Conservation (phyloP, 1,140 invertebrate species). For the Sminthurinus signatus region DNA sequence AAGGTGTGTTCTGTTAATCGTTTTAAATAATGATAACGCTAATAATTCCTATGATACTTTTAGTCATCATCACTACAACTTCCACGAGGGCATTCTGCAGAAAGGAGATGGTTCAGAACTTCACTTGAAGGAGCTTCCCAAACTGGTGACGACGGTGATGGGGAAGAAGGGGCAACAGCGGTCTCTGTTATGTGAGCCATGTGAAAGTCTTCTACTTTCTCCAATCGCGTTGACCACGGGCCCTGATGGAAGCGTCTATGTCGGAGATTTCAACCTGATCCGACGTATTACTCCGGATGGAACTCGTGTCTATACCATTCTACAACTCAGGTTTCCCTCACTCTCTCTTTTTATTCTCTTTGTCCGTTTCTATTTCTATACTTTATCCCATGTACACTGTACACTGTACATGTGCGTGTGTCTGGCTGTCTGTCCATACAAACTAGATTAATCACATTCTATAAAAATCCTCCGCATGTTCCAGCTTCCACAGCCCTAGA, state of each 20-base stretch:
- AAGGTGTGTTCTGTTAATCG: too few relatives aligned
- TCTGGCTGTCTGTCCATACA: background rate
- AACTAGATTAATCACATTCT: background rate
- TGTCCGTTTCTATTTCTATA: too few relatives aligned
- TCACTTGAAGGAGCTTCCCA: slow-evolving; percentile 84
- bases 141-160: slow-evolving; percentile 81
- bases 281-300: slow-evolving; percentile 85
- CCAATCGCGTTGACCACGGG: slow-evolving; percentile 89
- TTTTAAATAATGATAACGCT: too few relatives aligned
- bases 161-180: slow-evolving; percentile 79
- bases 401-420: background rate
- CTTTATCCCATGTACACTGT: too few relatives aligned
- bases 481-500: too few relatives aligned
- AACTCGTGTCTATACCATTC: slow-evolving; percentile 80
- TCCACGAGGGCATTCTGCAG: slow-evolving; percentile 88
- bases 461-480: too few relatives aligned
- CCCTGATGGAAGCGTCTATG: slow-evolving; percentile 91
- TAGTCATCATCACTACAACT: slow-evolving; percentile 10
- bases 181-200: slow-evolving; percentile 66
- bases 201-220: slow-evolving; percentile 76
- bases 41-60: too few relatives aligned
- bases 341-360: slow-evolving; percentile 4
- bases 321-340: slow-evolving; percentile 71
- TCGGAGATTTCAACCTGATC: slow-evolving; percentile 95
- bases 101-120: slow-evolving; percentile 91